These are phyloP conservation scores for Drosophila rubida DNA, from an alignment of 2,888 invertebrate species.

Conservation along the genomic window DNA sequence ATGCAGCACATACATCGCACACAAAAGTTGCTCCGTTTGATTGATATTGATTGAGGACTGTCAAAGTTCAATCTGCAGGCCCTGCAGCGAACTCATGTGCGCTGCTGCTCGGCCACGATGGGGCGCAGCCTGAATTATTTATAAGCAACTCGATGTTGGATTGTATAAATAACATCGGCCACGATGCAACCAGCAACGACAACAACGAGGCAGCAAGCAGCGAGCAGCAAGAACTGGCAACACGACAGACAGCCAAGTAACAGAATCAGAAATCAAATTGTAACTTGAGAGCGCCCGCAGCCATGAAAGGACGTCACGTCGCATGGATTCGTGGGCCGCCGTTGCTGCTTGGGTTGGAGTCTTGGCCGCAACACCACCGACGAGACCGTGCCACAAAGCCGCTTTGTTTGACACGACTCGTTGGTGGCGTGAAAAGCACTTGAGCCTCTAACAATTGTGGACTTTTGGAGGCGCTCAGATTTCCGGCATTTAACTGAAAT, in stretches of 20 bases:
- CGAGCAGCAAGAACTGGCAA: conserved; percentile 25
- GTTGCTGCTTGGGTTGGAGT: background rate
- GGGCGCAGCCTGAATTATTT: conserved; percentile 67
- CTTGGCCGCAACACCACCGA: conserved; percentile 30
- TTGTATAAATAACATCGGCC: conserved; percentile 67
- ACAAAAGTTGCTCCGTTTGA: conserved; percentile 1
- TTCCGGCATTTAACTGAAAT: conserved; percentile 56
- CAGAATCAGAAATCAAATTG: conserved; percentile 73
- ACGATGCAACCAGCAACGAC: conserved; percentile 46
- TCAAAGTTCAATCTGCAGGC: conserved; percentile 55
- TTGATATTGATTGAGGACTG: conserved; percentile 35
- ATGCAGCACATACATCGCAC: background rate
- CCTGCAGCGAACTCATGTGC: conserved; percentile 13
- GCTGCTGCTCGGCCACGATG: conserved; percentile 21
- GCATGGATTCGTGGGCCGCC: conserved; percentile 29
- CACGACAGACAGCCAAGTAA: conserved; percentile 35
- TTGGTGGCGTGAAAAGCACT: conserved; percentile 71
- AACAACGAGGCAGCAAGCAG: conserved; percentile 5
- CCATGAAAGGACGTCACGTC: conserved; percentile 64
- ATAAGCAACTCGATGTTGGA: conserved; percentile 53
- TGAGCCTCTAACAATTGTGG: conserved; percentile 59
- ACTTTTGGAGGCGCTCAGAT: conserved; percentile 54
- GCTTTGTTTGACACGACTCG: conserved; percentile 66
- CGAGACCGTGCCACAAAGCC: conserved; percentile 42
- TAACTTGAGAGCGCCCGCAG: conserved; percentile 68